phyloP scores from a whole-genome alignment of 2,113 vertebrate species.

The Anolis sagrei region DNA sequence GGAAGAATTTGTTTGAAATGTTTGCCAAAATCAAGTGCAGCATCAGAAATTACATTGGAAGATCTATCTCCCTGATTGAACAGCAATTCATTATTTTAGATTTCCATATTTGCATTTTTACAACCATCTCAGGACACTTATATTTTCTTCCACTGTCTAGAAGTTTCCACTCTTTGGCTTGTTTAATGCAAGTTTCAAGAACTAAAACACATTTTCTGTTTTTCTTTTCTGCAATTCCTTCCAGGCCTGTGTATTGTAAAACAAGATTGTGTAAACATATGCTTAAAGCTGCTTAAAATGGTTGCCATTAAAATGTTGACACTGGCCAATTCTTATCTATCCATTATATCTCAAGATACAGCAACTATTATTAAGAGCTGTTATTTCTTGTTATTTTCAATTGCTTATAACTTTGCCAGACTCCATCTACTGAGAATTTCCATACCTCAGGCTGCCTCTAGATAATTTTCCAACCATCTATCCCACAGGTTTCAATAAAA shows the following conservation, averaged over 20 bases:
- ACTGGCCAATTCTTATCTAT: conserved; percentile 19
- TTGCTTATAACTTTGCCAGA: conserved; percentile 26
- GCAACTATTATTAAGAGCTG: conserved; percentile 23
- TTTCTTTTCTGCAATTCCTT: background rate
- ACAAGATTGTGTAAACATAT: conserved; percentile 38
- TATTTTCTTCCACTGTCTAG: conserved; percentile 13
- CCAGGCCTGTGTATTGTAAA: conserved; percentile 45
- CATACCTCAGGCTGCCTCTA: background rate
- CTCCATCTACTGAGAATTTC: conserved; percentile 33
- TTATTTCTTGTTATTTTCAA: conserved; percentile 30
- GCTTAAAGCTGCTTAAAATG: conserved; percentile 30
- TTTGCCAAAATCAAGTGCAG: background rate
- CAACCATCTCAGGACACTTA: background rate
- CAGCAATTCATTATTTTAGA: background rate
- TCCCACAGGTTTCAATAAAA: conserved; percentile 8
- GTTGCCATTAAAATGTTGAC: conserved; percentile 26
- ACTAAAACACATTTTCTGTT: conserved; percentile 1
- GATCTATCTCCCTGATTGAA: background rate
- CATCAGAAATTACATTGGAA: background rate
- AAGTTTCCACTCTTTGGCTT: conserved; percentile 41
- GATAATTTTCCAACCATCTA: conserved; percentile 9
- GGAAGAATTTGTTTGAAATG: background rate
- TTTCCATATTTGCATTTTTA: background rate
- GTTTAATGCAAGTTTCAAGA: background rate
- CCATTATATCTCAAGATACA: conserved; percentile 34